Base-by-base conservation (phyloP, 2,888 invertebrate species). In the Scelioninae gen. 2 region DNA sequence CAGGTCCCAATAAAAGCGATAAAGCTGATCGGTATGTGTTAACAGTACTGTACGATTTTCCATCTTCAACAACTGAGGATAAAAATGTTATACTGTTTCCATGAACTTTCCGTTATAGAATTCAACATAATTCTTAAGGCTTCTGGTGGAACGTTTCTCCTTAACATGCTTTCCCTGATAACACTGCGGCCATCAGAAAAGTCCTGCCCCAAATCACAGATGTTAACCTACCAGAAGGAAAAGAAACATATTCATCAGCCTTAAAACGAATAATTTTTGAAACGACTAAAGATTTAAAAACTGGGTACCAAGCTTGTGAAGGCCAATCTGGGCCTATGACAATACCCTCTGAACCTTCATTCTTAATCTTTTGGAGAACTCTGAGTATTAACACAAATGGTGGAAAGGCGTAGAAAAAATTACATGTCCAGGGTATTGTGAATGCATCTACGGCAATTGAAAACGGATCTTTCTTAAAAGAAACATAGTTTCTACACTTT, bases 291-390 rank as follows among this genome's bases (percentile, higher is more conserved):
- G 65, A 57, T 13, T 1, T 45, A 13, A 63, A 72, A 9, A 76
- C 28, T 0, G 75, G 76, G 11, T 65, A 78, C 75, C 75, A 78
- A 0, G 81, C 77, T 60, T 82, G 82, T 0, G 76, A 65, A 22
- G 76, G 76, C 81, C 78, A 84, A 9, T 37, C 37, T 37, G 37
- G 37, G 1, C 13, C 37, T 3, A 37, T 13, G 1, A 37, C 37
- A 15, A 37, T 37, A 2, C 37, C 37, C 6, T 11, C 3, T 13
- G 13, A 6, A 4, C 5, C 15, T 37, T 37, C 37, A 2, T 13
- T 15, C 10, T 37, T 37, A 15, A 37, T 37, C 4, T 37, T 37
- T 13, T 46, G 22, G 11, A 25, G 11, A 2, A n/a, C 4, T 46
- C 25, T 46, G n/a, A 25, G 6, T 1, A 46, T 46, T 13, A 46